Evolutionary conservation across 2,113 vertebrate genomes (phyloP).

Genomic region (Cyanoramphus novaezelandiae): DNA sequence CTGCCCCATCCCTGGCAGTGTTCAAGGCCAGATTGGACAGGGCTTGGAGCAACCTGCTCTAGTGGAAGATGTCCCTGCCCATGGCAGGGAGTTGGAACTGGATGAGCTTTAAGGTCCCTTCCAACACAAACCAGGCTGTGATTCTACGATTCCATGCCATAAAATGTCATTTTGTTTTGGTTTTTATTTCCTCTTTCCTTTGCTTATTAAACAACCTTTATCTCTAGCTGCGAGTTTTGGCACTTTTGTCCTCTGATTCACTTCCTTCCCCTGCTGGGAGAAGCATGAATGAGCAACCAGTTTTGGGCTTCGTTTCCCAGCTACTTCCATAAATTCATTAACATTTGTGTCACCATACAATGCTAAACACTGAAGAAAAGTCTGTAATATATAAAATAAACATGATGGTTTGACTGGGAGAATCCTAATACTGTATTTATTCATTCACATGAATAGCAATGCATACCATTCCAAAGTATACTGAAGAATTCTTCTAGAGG

Average conservation of each 20-base stretch:
- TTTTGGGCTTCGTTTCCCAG: background rate
- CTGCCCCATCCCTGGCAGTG: background rate
- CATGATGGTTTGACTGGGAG: background rate
- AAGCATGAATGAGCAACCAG: fast-evolving
- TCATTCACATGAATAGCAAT: background rate
- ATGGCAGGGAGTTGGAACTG: background rate
- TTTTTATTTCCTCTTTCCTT: background rate
- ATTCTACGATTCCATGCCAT: background rate
- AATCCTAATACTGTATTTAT: background rate
- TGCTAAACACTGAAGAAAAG: background rate
- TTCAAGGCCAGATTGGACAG: background rate
- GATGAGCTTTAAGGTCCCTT: background rate
- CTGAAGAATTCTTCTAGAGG: background rate
- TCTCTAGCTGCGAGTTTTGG: background rate
- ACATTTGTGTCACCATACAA: background rate
- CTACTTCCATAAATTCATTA: background rate
- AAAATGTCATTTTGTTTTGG: background rate
- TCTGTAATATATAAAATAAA: background rate
- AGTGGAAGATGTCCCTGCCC: too few relatives aligned
- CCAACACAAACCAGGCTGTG: background rate
- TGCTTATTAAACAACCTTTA: background rate
- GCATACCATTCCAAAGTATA: background rate
- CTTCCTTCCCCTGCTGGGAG: background rate
- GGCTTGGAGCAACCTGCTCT: background rate
- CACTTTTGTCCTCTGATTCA: background rate